phyloP scores from a whole-genome alignment of 2,113 vertebrate species.

The Rhinopomastus cyanomelas region DNA sequence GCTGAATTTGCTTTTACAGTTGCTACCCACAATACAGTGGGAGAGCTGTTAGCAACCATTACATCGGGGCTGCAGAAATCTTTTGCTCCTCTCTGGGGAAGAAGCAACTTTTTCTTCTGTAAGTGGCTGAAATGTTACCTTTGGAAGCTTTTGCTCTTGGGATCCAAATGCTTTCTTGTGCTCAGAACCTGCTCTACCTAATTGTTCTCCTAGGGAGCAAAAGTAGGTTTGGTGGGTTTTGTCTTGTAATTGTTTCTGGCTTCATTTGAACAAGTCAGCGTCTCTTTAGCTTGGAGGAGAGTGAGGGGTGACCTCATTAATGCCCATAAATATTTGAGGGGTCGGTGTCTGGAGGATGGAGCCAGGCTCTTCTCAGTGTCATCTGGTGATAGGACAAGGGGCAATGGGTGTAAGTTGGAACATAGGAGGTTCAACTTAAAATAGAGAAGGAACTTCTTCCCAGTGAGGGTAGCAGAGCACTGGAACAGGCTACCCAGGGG shows the following conservation, averaged over 20 bases:
- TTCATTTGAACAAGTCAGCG: conserved; percentile 14
- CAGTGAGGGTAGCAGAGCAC: too few relatives aligned
- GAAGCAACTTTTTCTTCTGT: not conserved
- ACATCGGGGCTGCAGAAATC: not conserved
- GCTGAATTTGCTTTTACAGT: conserved; percentile 4
- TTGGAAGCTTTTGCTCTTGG: not conserved
- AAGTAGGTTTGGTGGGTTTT: not conserved
- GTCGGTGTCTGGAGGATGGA: too few relatives aligned
- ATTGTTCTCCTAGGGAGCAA: conserved; percentile 12
- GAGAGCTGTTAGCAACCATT: not conserved
- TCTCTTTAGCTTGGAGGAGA: too few relatives aligned
- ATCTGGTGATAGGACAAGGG: too few relatives aligned
- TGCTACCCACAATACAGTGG: conserved; percentile 1
- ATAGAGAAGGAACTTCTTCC: too few relatives aligned
- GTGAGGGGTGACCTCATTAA: too few relatives aligned
- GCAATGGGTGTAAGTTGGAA: too few relatives aligned
- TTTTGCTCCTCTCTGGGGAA: conserved; percentile 17
- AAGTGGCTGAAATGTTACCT: not conserved
- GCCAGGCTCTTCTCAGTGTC: too few relatives aligned
- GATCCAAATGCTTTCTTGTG: not conserved
- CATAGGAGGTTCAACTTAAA: too few relatives aligned
- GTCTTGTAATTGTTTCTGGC: not conserved
- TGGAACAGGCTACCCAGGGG: too few relatives aligned
- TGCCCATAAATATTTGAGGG: too few relatives aligned
- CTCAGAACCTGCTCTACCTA: not conserved